Evolutionary conservation across 2,113 vertebrate species (phyloP).

Genomic region (Mustela lutreola): DNA sequence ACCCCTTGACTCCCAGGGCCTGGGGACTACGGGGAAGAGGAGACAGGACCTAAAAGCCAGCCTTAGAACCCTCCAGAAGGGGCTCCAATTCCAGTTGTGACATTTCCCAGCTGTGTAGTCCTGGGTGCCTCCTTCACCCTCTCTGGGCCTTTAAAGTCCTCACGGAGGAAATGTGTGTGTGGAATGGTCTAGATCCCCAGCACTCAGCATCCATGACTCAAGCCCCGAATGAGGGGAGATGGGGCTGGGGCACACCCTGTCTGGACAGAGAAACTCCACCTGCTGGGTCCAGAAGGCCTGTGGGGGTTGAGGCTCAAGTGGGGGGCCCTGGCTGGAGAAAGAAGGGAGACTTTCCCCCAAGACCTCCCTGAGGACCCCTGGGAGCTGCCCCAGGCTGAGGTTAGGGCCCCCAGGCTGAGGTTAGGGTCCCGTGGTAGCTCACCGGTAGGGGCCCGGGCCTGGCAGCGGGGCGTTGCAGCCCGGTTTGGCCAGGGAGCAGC

Average conservation of each 20-base stretch:
- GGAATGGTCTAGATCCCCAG: not conserved
- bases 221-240: not conserved
- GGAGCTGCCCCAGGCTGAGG: not conserved
- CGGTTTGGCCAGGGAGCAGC: rapidly evolving
- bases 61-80: not conserved
- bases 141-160: not conserved
- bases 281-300: rapidly evolving
- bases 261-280: not conserved
- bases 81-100: not conserved
- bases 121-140: not conserved
- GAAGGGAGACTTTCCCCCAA: rapidly evolving
- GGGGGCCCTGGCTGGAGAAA: not conserved
- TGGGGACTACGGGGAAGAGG: rapidly evolving
- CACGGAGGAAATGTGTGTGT: not conserved
- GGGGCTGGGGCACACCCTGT: rapidly evolving
- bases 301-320: rapidly evolving
- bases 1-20: not conserved
- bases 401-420: not conserved
- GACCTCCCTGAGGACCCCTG: not conserved
- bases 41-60: not conserved
- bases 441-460: slow-evolving; percentile 81
- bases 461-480: slow-evolving; percentile 87
- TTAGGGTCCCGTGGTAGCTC: slow-evolving; percentile 29
- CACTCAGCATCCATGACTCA: not conserved
- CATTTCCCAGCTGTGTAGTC: not conserved